Base-by-base conservation (phyloP, 2,888 invertebrate species). In the Lasioglossum malachurum region DNA sequence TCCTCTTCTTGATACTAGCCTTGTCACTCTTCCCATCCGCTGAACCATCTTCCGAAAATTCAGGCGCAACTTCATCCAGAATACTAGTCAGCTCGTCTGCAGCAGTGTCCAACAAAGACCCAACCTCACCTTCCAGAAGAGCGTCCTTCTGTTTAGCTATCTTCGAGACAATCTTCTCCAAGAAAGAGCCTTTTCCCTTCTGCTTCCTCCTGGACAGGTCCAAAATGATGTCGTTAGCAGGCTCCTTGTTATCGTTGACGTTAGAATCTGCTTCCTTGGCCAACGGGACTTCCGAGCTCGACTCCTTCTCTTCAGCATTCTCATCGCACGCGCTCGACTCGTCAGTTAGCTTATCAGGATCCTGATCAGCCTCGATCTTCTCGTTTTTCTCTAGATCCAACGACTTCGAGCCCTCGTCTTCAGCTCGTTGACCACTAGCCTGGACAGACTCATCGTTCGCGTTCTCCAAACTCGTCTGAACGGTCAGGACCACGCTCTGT, bases 81-180 rank as follows among this genome's bases (percentile, higher is more conserved):
- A 93, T 93, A 41, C 89, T 93, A 2, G 93, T 93, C 46, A 93
- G 79, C 57, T 93, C 94, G 38, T 93, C 93, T 0, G 92, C 93
- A 23, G 93, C 92, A 5, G 87, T 92, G 75, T 94, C 94, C 77
- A 93, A 83, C 23, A 94, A 82, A 14, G 93, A 93, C 0, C 92
- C 93, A 35, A 93, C 93, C 46, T 94, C 94, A 8, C 90, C 91
- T 41, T 94, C 94, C 35, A 95, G 82, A 46, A 93, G 75, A 10
- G 92, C 94, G 41, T 95, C 95, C 77, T 95, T 95, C 69, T 95
- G 93, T 78, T 95, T 95, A 0, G 95, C 95, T 35, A 95, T 95
- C 81, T 95, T 95, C 5, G 95, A 95, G 0, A 95, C 95, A 10
- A 95, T 95, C 88, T 94, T 95, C 78, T 95, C 95, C 14, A 95